phyloP scores from a whole-genome alignment of 2,888 invertebrate genomes.

The Heliconius sara region DNA sequence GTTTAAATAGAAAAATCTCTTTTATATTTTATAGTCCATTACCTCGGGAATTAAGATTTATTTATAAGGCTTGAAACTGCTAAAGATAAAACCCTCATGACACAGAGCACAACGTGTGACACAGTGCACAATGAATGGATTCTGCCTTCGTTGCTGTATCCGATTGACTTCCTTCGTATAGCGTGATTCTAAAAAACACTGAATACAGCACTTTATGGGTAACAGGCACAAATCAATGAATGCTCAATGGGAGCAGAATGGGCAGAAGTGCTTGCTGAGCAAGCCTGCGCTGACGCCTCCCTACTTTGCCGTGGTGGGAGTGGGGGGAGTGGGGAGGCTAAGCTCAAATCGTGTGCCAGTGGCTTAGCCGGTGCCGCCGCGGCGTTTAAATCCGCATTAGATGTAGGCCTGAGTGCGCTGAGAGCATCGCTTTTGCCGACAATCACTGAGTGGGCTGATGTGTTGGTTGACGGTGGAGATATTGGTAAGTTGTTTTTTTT shows the following conservation, averaged over 20 bases:
- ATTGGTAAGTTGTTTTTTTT: conserved; percentile 49
- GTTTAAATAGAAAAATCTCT: too few species aligned
- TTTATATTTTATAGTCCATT: too few species aligned
- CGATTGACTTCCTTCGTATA: not conserved
- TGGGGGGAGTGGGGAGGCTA: conserved; percentile 56
- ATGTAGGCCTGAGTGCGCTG: conserved; percentile 59
- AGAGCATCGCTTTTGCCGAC: conserved; percentile 61
- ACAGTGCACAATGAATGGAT: too few species aligned
- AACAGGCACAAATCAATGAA: conserved; percentile 93
- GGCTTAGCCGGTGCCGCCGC: conserved; percentile 67
- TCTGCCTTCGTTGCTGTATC: too few species aligned
- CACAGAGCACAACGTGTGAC: too few species aligned
- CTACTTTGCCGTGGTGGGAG: conserved; percentile 59
- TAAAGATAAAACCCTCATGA: too few species aligned
- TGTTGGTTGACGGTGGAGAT: conserved; percentile 54
- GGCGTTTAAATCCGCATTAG: conserved; percentile 66
- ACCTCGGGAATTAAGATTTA: too few species aligned
- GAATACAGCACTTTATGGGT: not conserved
- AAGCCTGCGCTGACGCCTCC: conserved; percentile 88
- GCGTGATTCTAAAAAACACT: not conserved
- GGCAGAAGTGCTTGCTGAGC: conserved; percentile 92
- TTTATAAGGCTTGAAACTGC: too few species aligned
- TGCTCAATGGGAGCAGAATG: conserved; percentile 96
- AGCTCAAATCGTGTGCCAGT: conserved; percentile 67
- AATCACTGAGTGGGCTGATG: conserved; percentile 63